Percentiles rank a stretch among this genome's conserved stretches.
These are phyloP conservation scores for Iselma pallidipennis DNA, from an alignment of 2,888 invertebrate species.

Conservation along the genomic window DNA sequence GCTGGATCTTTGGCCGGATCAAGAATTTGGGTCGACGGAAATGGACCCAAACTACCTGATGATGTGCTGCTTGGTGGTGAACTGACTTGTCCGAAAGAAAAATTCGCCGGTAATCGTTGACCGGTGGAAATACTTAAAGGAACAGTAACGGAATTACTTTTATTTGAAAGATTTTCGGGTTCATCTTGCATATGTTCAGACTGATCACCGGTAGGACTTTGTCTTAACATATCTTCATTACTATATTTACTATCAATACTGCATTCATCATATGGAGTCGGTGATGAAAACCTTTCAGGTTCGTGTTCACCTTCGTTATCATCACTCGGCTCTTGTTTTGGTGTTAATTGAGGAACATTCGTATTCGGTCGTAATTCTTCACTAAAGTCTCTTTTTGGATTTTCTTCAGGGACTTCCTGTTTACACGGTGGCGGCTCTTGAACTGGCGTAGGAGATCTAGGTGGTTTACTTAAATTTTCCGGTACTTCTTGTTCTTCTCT, in stretches of 20 bases:
- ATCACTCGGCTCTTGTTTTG: conserved; percentile 68
- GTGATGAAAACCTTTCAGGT: conserved; percentile 65
- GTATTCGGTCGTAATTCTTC: conserved; percentile 22
- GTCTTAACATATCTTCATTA: conserved; percentile 65
- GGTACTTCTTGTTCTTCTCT: conserved; percentile 76
- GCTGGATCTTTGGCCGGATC: conserved; percentile 78
- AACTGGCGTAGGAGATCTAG: conserved; percentile 59
- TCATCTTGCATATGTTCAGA: conserved; percentile 69
- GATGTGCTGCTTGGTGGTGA: conserved; percentile 70
- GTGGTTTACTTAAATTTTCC: conserved; percentile 76
- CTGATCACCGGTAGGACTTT: conserved; percentile 64
- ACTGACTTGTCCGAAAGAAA: conserved; percentile 62
- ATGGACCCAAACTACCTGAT: conserved; percentile 63
- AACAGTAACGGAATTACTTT: conserved; percentile 64
- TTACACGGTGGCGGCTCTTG: conserved; percentile 28
- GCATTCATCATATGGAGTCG: conserved; percentile 74
- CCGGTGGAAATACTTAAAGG: conserved; percentile 70
- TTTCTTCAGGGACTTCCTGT: conserved; percentile 41
- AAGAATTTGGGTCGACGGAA: conserved; percentile 59
- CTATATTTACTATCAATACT: conserved; percentile 79
- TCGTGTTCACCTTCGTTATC: conserved; percentile 69
- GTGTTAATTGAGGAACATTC: conserved; percentile 62
- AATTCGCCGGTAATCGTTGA: conserved; percentile 67
- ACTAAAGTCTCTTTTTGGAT: conserved; percentile 18
- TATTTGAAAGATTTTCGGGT: conserved; percentile 79